Evolutionary conservation across 2,797 vertebrate genomes (phyloP).

Genomic region (Acrossocheilus wenchowensis): DNA sequence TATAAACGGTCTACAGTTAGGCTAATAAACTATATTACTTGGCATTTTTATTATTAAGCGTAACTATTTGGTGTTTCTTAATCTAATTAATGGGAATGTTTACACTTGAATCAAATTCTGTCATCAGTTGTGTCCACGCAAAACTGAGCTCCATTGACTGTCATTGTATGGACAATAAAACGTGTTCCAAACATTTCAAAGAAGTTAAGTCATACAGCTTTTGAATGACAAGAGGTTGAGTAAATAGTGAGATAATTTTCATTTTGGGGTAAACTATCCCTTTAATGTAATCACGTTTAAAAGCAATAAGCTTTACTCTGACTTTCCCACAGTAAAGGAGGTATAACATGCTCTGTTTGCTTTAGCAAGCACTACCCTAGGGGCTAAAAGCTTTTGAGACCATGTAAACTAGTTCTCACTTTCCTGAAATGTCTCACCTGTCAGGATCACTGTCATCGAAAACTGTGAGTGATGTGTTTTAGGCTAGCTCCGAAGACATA

Average conservation of each 20-base stretch:
- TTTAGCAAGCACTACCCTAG: background rate
- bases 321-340: background rate
- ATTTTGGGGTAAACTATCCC: too few species aligned
- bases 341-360: background rate
- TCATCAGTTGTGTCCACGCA: background rate
- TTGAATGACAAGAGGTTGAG: background rate
- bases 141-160: background rate
- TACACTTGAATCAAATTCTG: background rate
- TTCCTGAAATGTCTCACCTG: background rate
- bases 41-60: background rate
- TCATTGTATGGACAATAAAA: background rate
- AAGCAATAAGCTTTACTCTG: background rate
- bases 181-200: background rate
- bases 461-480: background rate
- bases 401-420: conserved; percentile 21
- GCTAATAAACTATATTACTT: background rate
- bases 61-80: background rate
- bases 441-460: background rate
- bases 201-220: background rate
- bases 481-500: background rate
- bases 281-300: background rate
- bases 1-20: background rate
- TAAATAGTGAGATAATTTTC: background rate
- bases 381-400: conserved; percentile 1
- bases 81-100: background rate